Evolutionary conservation across 2,113 vertebrate species (phyloP).

Genomic region (Cyprinus carpio): DNA sequence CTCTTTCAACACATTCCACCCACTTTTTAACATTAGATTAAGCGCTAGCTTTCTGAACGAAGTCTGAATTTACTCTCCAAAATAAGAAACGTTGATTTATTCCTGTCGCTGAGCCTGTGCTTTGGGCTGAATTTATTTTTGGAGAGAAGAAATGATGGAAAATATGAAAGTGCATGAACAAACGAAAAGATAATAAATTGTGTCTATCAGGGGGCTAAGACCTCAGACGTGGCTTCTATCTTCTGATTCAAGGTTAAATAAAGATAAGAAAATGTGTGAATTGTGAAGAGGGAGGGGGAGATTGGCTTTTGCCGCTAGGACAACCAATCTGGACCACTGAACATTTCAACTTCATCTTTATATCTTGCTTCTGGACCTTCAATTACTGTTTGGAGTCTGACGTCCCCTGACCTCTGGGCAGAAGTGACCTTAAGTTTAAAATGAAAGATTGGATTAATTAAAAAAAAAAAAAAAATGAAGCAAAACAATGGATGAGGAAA

Average conservation of each 20-base stretch:
- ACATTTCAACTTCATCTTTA: constrained; percentile 32
- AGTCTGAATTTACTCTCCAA: constrained; percentile 52
- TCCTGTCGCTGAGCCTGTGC: constrained; percentile 49
- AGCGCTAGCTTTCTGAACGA: constrained; percentile 48
- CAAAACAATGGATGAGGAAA: constrained; percentile 31
- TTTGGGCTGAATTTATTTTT: constrained; percentile 53
- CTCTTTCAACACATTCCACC: constrained; percentile 52
- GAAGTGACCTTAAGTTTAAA: constrained; percentile 58
- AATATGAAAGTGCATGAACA: constrained; percentile 14
- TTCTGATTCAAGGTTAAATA: constrained; percentile 63
- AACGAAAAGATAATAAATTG: constrained; percentile 60
- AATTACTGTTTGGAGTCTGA: constrained; percentile 47
- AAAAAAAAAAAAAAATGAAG: constrained; percentile 36
- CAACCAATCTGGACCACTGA: constrained; percentile 57
- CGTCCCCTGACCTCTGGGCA: constrained; percentile 40
- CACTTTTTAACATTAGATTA: constrained; percentile 54
- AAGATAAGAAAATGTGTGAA: constrained; percentile 53
- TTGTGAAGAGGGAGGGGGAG: constrained; percentile 37
- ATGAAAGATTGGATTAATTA: not conserved
- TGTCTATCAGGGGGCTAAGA: constrained; percentile 42
- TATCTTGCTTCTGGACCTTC: constrained; percentile 23
- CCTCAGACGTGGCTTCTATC: constrained; percentile 51
- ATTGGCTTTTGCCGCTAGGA: constrained; percentile 30
- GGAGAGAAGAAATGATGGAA: constrained; percentile 23
- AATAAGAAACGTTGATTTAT: constrained; percentile 54